These are phyloP conservation scores for Yponomeuta plumbellus DNA, from an alignment of 2,888 invertebrate species.

Conservation along the genomic window DNA sequence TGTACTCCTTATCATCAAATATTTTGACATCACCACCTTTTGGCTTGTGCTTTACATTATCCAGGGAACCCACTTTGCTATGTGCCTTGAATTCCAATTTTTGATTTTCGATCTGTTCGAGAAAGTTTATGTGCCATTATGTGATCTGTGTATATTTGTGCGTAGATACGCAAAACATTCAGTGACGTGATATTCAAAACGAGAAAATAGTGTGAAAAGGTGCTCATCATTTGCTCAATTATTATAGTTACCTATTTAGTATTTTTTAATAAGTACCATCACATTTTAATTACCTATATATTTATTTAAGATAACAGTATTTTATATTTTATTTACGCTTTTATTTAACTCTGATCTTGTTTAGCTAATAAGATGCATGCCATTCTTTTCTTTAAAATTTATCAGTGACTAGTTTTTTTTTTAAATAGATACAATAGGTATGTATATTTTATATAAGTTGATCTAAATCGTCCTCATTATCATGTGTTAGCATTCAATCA, in stretches of 20 bases:
- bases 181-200: neutral
- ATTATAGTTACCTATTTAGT: neutral
- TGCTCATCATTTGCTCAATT: neutral
- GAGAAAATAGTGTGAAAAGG: neutral
- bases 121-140: slow-evolving; percentile 38
- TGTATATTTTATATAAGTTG: neutral
- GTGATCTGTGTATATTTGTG: slow-evolving; percentile 17
- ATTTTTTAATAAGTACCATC: neutral
- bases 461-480: neutral
- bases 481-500: neutral
- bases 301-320: neutral
- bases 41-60: slow-evolving; percentile 93
- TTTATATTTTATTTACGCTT: neutral
- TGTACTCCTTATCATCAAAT: slow-evolving; percentile 93
- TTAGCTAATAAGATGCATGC: neutral
- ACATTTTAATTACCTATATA: neutral
- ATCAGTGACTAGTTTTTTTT: neutral
- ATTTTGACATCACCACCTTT: slow-evolving; percentile 96
- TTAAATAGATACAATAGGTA: neutral
- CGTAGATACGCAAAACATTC: slow-evolving; percentile 19
- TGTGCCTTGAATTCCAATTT: slow-evolving; percentile 94
- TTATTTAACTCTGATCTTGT: neutral
- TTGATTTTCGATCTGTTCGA: slow-evolving; percentile 88
- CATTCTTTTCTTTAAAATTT: neutral
- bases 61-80: slow-evolving; percentile 94